Conservation (phyloP, 2,113 vertebrate genomes). For the Grantiella picta region DNA sequence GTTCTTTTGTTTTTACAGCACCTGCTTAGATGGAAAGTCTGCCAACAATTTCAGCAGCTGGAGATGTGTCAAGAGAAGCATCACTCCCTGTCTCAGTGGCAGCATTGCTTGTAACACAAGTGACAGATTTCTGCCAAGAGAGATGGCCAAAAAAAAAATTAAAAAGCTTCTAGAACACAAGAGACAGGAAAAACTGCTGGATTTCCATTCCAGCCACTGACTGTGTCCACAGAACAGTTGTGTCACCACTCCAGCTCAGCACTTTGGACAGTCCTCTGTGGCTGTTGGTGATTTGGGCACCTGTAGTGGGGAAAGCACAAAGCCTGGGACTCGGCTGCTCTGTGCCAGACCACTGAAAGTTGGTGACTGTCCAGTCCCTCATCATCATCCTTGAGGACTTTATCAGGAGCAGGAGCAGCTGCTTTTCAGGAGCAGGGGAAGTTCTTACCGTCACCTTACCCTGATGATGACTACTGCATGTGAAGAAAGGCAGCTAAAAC, state of each 20-base stretch:
- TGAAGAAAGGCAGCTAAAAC: conserved; percentile 18
- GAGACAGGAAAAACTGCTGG: neutral
- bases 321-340: neutral
- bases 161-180: neutral
- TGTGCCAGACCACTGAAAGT: neutral
- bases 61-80: neutral
- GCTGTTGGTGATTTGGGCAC: neutral
- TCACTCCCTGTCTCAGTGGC: neutral
- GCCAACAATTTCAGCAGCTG: neutral
- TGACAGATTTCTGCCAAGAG: neutral
- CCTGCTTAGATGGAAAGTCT: neutral
- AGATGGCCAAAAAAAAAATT: neutral
- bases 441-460: neutral
- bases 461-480: neutral
- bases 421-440: neutral
- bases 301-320: neutral
- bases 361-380: neutral
- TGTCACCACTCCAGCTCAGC: neutral
- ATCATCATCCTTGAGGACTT: neutral
- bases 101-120: neutral
- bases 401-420: neutral
- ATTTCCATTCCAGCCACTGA: neutral
- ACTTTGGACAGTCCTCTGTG: neutral
- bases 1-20: conserved; percentile 31
- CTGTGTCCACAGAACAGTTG: neutral